Conservation (phyloP, 2,113 vertebrate species). For the Pogona vitticeps region DNA sequence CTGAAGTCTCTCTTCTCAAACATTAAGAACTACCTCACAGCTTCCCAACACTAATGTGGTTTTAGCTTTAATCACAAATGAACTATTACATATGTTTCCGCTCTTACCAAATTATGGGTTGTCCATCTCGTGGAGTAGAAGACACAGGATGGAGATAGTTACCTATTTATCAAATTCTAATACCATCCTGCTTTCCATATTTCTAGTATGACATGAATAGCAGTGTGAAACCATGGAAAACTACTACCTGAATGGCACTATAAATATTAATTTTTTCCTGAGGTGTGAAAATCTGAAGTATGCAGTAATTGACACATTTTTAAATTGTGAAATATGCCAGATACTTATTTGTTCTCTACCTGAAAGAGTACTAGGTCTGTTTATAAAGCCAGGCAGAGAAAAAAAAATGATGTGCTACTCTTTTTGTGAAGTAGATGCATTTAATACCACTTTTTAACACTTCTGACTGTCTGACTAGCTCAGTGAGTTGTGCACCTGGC, state of each 20-base stretch:
- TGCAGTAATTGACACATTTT: not conserved
- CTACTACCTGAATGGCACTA: not conserved
- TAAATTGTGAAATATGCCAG: not conserved
- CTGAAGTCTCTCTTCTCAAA: no score
- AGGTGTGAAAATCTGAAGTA: not conserved
- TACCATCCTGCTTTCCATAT: not conserved
- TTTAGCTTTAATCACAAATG: no score
- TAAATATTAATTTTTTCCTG: no score
- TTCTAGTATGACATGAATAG: not conserved
- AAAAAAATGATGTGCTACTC: not conserved
- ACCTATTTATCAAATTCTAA: not conserved
- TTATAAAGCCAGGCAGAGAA: not conserved
- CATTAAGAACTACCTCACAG: no score
- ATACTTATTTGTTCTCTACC: not conserved
- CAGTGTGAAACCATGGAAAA: not conserved
- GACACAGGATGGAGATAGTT: no score
- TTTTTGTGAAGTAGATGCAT: not conserved
- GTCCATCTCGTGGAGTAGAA: not conserved
- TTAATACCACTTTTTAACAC: no score
- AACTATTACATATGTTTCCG: no score
- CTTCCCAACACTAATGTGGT: no score
- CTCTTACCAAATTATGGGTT: not conserved
- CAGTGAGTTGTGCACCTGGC: no score
- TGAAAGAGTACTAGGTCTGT: not conserved
- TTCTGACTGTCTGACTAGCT: no score